Evolutionary conservation across 2,888 invertebrate species (phyloP), one percentile per base, ranked within the genome.

Genomic region (Gymnoscelis rufifasciata): DNA sequence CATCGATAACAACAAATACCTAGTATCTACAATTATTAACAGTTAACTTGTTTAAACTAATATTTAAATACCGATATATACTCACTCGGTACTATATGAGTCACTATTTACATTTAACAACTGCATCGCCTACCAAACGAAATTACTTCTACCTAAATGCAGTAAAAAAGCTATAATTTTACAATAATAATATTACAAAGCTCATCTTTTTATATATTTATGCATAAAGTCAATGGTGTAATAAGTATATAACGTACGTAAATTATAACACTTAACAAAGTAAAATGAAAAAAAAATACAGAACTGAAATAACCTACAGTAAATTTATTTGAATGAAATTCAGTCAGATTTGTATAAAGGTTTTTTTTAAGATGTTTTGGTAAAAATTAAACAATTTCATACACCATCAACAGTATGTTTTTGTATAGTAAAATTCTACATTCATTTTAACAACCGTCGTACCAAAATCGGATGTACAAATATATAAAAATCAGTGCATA

Each of bases 401-500:
- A 57, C 53, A 52, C 45, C 65, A 64, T 60, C 58, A 56, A 60
- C 47, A 38, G 46, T 43, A 46, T 51, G 52, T 49, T 38, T 48
- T 49, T 53, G 47, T 55, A 53, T 51, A 49, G 31, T 52, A 57
- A 52, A 59, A 56, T 62, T 60, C 69, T 72, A 72, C 64, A 60
- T 59, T 62, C 68, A n/a, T n/a, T 68, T 71, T 75, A 78, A 79
- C 73, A 80, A 79, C 43, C 66, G 63, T 69, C 68, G 73, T 79
- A 80, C 74, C 80, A 78, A 78, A 78, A 68, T 58, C 62, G 66
- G 70, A 78, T 80, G 77, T 84, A 84, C 78, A 87, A 83, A 82
- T 84, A 79, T 84, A 80, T 83, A 84, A 83, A 81, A 74, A 84
- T 50, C 50, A 78, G 82, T 84, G 84, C 84, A 76, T 83, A 84